A percentile compares a stretch with the other conserved stretches of the same genome.
These are phyloP conservation scores for Tadarida brasiliensis DNA, from an alignment of 2,797 vertebrate species.

Conservation along the genomic window DNA sequence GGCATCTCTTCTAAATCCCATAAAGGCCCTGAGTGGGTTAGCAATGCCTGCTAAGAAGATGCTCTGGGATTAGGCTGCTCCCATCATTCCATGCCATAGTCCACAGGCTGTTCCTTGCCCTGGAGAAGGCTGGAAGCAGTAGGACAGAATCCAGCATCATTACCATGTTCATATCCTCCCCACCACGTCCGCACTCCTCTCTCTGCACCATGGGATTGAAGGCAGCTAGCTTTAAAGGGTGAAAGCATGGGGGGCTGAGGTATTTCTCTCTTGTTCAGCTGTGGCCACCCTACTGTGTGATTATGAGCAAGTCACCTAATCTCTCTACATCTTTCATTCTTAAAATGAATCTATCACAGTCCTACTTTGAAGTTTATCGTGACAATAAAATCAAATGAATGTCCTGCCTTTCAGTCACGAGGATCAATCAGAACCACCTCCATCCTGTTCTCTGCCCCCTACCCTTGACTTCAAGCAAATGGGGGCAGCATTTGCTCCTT, in stretches of 20 bases:
- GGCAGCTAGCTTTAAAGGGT: background rate
- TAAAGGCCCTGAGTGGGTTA: background rate
- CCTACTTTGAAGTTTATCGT: background rate
- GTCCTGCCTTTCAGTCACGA: background rate
- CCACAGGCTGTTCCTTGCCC: background rate
- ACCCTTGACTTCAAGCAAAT: background rate
- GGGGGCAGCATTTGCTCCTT: background rate
- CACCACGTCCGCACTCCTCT: too few species aligned
- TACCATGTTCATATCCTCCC: background rate
- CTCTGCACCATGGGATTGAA: background rate
- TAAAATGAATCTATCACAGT: background rate
- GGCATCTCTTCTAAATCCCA: background rate
- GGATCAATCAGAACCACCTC: background rate
- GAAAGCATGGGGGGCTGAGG: background rate
- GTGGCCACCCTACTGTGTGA: background rate
- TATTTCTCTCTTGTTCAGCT: background rate
- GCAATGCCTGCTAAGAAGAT: background rate
- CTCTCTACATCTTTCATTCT: background rate
- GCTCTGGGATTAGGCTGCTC: background rate
- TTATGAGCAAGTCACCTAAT: background rate
- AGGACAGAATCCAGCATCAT: background rate
- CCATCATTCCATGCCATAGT: background rate
- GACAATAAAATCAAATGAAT: background rate
- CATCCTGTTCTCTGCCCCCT: background rate
- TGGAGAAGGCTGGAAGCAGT: background rate